Percentiles rank a stretch among this genome's conserved stretches.
Conservation (phyloP, 1,140 invertebrate species). For the Araneus ventricosus region DNA sequence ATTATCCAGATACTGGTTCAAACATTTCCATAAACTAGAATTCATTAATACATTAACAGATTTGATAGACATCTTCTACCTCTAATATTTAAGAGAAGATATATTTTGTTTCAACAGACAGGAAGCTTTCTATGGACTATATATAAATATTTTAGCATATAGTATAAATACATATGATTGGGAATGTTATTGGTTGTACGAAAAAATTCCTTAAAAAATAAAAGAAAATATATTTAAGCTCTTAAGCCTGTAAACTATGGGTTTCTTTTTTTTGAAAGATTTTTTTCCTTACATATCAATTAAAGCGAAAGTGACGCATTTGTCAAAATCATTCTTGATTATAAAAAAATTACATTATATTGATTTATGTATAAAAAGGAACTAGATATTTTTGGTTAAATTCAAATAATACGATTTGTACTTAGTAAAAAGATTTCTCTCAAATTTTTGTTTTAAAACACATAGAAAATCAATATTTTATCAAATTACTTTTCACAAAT, state of each 20-base stretch:
- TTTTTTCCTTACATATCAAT: neutral
- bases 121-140: neutral
- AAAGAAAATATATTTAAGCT: slow-evolving; percentile 4
- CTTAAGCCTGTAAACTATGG: neutral
- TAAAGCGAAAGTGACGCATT: neutral
- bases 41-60: no score
- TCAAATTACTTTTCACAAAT: neutral
- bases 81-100: no score
- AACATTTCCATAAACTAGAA: no score
- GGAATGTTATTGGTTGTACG: neutral
- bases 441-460: neutral
- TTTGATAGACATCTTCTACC: no score
- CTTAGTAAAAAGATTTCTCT: neutral
- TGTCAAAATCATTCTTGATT: neutral
- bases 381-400: neutral
- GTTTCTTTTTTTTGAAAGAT: neutral
- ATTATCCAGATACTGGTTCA: no score
- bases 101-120: neutral
- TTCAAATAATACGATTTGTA: neutral
- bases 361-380: neutral
- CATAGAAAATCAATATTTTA: neutral
- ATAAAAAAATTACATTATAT: neutral
- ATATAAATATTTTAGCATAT: neutral
- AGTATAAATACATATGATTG: neutral
- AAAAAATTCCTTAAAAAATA: slow-evolving; percentile 9